A percentile compares a stretch with the other conserved stretches of the same genome.
Conservation (phyloP, 2,797 vertebrate species). For the Periparus ater region DNA sequence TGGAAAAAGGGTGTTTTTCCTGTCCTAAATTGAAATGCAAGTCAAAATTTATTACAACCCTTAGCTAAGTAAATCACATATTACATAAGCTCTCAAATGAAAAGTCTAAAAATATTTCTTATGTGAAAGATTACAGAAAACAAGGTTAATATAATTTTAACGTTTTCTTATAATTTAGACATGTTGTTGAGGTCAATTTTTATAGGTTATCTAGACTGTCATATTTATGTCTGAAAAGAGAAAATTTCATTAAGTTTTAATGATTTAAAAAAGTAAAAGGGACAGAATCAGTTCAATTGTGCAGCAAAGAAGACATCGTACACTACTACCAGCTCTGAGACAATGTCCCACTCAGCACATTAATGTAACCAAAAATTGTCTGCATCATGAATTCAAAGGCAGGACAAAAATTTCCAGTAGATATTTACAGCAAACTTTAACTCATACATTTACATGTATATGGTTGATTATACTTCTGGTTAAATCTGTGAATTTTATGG, state of each 20-base stretch:
- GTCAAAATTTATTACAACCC: slow-evolving; percentile 32
- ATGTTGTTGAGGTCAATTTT: background rate
- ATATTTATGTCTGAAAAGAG: background rate
- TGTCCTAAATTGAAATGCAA: slow-evolving; percentile 34
- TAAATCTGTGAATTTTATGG: background rate
- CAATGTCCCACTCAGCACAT: background rate
- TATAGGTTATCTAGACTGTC: background rate
- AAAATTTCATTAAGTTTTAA: background rate
- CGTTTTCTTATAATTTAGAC: too few species aligned
- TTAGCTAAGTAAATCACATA: slow-evolving; percentile 27
- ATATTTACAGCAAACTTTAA: background rate
- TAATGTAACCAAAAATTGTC: background rate
- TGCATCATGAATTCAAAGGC: background rate
- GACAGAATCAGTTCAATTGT: background rate
- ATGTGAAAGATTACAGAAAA: background rate
- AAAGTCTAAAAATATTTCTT: background rate
- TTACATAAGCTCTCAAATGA: background rate
- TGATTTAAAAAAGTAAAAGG: background rate
- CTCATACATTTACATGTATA: background rate
- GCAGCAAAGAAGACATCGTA: background rate
- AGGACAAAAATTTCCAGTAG: background rate
- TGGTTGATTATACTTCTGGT: background rate
- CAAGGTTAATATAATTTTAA: background rate
- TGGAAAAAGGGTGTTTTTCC: background rate
- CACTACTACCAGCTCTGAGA: background rate